phyloP scores from a whole-genome alignment of 2,113 vertebrate species.

The Amia ocellicauda region DNA sequence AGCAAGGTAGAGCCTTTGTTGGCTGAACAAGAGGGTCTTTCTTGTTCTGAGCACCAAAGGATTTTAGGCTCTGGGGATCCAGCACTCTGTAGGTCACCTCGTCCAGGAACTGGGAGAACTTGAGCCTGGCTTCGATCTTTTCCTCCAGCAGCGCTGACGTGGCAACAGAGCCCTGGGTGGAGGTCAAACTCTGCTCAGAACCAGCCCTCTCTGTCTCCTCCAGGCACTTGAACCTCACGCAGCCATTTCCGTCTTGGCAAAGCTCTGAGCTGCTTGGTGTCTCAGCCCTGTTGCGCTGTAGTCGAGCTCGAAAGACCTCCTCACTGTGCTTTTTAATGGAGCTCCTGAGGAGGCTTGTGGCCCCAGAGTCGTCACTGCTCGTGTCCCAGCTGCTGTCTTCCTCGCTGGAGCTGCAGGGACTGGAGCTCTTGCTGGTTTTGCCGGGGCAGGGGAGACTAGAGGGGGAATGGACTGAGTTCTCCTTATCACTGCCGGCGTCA shows the following conservation, averaged over 20 bases:
- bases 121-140: constrained; percentile 70
- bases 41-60: constrained; percentile 52
- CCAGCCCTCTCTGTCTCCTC: constrained; percentile 34
- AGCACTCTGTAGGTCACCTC: constrained; percentile 80
- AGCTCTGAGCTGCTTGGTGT: constrained; percentile 46
- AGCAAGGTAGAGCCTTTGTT: constrained; percentile 48
- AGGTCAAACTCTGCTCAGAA: constrained; percentile 43
- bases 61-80: constrained; percentile 60
- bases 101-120: constrained; percentile 88
- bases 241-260: constrained; percentile 33
- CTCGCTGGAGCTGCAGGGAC: constrained; percentile 53
- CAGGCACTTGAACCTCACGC: neutral
- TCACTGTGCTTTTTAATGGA: constrained; percentile 56
- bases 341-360: constrained; percentile 57
- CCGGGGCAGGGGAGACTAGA: neutral
- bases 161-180: constrained; percentile 45
- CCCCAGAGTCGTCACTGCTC: constrained; percentile 61
- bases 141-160: constrained; percentile 47
- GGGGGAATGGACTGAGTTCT: constrained; percentile 29
- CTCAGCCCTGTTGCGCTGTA: constrained; percentile 29
- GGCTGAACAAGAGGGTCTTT: constrained; percentile 42
- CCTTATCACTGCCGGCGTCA: constrained; percentile 51
- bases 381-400: constrained; percentile 68
- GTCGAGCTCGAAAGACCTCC: constrained; percentile 40
- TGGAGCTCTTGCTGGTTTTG: neutral